These are phyloP conservation scores for Malachius bipustulatus DNA, from an alignment of 2,888 invertebrate species.

Conservation along the genomic window DNA sequence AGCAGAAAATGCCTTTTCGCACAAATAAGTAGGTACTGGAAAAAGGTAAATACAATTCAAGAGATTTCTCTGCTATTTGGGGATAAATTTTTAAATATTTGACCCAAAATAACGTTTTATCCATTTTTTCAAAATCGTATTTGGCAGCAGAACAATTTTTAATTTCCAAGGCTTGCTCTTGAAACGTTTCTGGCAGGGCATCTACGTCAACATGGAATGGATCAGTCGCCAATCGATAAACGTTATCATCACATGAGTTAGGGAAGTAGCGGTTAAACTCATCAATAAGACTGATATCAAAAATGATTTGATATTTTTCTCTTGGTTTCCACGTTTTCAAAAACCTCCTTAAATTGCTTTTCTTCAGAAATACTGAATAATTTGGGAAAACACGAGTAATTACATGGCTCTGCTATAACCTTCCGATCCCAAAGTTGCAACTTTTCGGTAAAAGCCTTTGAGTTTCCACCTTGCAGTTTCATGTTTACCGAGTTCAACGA, in stretches of 20 bases:
- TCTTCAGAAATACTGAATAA: not conserved
- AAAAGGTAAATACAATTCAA: constrained; percentile 4
- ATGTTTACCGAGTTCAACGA: constrained; percentile 3
- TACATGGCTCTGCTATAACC: not conserved
- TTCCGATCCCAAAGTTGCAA: constrained; percentile 4
- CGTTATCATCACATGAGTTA: constrained; percentile 4
- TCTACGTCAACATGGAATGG: constrained; percentile 4
- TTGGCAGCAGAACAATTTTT: constrained; percentile 6
- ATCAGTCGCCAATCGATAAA: constrained; percentile 2
- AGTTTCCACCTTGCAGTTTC: constrained; percentile 5
- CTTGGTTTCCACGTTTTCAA: not conserved
- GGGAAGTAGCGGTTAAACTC: constrained; percentile 4
- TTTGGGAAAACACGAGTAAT: constrained; percentile 1
- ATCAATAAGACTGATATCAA: not conserved
- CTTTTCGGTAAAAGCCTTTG: not conserved
- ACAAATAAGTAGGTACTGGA: constrained; percentile 6
- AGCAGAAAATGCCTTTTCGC: constrained; percentile 6
- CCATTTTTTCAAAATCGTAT: constrained; percentile 4
- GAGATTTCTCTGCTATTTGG: not conserved
- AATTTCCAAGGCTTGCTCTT: constrained; percentile 8
- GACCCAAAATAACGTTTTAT: constrained; percentile 1
- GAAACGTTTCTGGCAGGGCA: constrained; percentile 4
- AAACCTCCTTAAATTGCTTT: constrained; percentile 1
- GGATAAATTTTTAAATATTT: constrained; percentile 4
- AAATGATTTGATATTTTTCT: not conserved